Base-by-base conservation (phyloP, 2,113 vertebrate species). In the Shinisaurus crocodilurus region DNA sequence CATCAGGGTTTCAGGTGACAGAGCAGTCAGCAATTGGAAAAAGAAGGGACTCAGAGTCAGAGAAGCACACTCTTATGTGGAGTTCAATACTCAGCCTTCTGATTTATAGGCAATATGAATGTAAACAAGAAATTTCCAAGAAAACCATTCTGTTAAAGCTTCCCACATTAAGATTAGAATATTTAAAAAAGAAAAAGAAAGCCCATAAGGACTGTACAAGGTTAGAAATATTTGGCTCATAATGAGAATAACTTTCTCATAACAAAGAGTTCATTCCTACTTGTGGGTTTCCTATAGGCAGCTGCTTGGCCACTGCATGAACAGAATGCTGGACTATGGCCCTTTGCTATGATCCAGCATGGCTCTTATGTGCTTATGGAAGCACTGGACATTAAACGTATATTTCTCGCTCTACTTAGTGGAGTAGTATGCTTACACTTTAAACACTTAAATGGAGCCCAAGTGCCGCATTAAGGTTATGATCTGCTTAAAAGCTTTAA, bases 171-270 rank as follows among this genome's bases (percentile, higher is more conserved):
- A 88, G 63, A 45, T 57, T 23, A 8, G 23, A 40, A 16, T 88
- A 54, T 37, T 70, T 20, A 74, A 74, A 18, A 13, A 74, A 20
- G 8, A 9, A 37, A 74, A 74, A 72, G 86, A 88, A 60, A 89
- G 91, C 15, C 67, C 72, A 88, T 90, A 83, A 91, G 92, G 87
- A 91, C 63, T 83, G 87, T 48, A 84, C 88, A 90, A 90, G 77
- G 85, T 94, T 89, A 85, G 83, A 76, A 96, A 94, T 85, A 91
- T 90, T 75, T 83, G 79, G 72, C 86, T 93, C 93, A 93, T 94
- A 93, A 87, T 0, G 70, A 95, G 86, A 70, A 93, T 27, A 87
- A 45, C 9, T 37, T 57, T 57, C 20, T 40, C 37, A 76, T n/a
- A n/a, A n/a, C n/a, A n/a, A n/a, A n/a, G n/a, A n/a, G 5, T 76